Base-by-base conservation (phyloP, 2,113 vertebrate genomes). In the Albula goreensis region DNA sequence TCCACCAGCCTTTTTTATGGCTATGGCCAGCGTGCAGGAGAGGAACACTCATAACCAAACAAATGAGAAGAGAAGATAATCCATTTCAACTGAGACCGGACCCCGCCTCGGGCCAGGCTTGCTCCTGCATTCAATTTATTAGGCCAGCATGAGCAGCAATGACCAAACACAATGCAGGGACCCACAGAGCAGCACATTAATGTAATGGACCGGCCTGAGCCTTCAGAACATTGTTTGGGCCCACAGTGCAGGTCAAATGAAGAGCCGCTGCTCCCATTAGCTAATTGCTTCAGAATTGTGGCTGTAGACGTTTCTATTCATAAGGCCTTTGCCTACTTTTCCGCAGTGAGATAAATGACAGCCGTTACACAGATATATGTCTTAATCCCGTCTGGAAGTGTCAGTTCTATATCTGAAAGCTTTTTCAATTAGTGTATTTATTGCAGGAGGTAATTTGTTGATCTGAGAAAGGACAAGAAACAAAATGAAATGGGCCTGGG, bases 51-150 rank as follows among this genome's bases (percentile, higher is more conserved):
- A 49, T 53, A 85, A 70, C 70, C 85, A 85, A 84, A 89, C 80
- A 53, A 88, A 89, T 77, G 82, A 85, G 63, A 12, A 84, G 80
- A 50, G 0, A 50, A 50, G 83, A 90, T 91, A 81, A 89, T 80
- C 89, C 52, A 84, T 87, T 90, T 74, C 86, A 66, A 89, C 88
- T 88, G 86, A 41, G 50, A 82, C 80, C 86, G 49, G 81, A 74
- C 19, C 17, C 81, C 57, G 86, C 78, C 57, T 63, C 84, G 70
- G 87, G 85, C 85, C 80, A n/a, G 63, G 83, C 63, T 82, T 79
- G 52, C 66, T 83, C 80, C 79, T 86, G 80, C 74, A 53, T 87
- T 80, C 74, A 78, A 51, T 78, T 83, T 83, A 86, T 86, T 88
- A 83, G 81, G 79, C 41, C 63, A 51, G 86, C 50, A 50, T 83